phyloP scores from a whole-genome alignment of 2,888 invertebrate genomes.

The Drosophila imparisetae region DNA sequence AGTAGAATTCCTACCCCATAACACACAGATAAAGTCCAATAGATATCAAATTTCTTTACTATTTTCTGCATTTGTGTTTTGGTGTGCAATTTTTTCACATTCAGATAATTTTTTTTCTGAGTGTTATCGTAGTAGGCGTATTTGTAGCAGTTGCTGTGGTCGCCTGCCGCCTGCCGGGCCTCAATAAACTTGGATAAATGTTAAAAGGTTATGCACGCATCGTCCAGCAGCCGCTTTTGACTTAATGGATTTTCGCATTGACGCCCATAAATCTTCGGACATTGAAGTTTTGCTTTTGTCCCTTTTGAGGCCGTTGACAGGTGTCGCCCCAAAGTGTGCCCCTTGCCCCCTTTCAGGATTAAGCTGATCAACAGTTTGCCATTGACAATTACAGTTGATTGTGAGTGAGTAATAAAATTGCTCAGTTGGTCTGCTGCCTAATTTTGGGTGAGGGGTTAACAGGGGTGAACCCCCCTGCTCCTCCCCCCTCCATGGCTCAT shows the following conservation, averaged over 20 bases:
- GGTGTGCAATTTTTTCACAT: not conserved
- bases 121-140: not conserved
- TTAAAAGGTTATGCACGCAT: constrained; percentile 76
- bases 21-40: not conserved
- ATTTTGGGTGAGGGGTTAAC: constrained; percentile 42
- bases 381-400: constrained; percentile 64
- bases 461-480: not conserved
- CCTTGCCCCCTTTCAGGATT: constrained; percentile 13
- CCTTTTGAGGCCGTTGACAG: constrained; percentile 56
- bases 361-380: constrained; percentile 75
- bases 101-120: not conserved
- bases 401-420: constrained; percentile 49
- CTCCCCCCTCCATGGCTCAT: constrained; percentile 11
- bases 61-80: not conserved
- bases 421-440: constrained; percentile 36
- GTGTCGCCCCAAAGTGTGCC: constrained; percentile 41
- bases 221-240: constrained; percentile 54
- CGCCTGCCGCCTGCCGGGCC: constrained; percentile 20
- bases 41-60: not conserved
- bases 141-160: not conserved
- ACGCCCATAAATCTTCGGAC: constrained; percentile 70
- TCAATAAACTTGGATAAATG: constrained; percentile 78
- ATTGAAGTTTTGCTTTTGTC: constrained; percentile 36
- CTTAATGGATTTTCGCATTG: constrained; percentile 77
- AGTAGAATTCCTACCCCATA: no score